phyloP scores from a whole-genome alignment of 2,888 invertebrate species.

The Calliphora vomitoria region DNA sequence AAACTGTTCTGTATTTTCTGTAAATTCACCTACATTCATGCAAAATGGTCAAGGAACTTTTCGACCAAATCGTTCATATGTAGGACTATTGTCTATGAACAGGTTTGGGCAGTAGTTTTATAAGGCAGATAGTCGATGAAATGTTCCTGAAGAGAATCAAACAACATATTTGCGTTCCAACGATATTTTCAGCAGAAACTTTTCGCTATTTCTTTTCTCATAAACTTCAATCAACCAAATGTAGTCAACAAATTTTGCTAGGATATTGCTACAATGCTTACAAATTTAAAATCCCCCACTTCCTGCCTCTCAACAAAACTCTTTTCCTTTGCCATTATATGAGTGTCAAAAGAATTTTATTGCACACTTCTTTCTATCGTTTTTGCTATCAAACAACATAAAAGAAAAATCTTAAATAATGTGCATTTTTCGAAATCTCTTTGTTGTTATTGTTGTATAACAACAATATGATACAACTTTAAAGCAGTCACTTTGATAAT shows the following conservation, averaged over 20 bases:
- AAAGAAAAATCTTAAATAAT: neutral
- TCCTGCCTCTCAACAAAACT: neutral
- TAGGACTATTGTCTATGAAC: too few species aligned
- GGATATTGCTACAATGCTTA: neutral
- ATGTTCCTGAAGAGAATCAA: too few species aligned
- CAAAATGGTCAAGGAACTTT: too few species aligned
- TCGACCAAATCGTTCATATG: too few species aligned
- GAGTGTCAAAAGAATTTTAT: neutral
- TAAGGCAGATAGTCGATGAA: too few species aligned
- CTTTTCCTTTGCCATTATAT: neutral
- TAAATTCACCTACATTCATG: too few species aligned
- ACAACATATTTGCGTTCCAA: too few species aligned
- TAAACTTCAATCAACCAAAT: too few species aligned
- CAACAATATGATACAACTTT: neutral
- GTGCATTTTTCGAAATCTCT: neutral
- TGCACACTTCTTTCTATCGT: neutral
- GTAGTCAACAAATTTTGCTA: neutral
- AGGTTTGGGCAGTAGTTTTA: too few species aligned
- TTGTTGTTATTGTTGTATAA: neutral
- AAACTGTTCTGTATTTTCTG: too few species aligned
- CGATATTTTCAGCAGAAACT: too few species aligned
- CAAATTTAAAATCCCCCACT: neutral
- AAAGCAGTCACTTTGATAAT: neutral
- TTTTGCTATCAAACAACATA: neutral
- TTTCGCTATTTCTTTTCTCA: too few species aligned